Base-by-base conservation (phyloP, 2,113 vertebrate genomes). In the Scophthalmus maximus region DNA sequence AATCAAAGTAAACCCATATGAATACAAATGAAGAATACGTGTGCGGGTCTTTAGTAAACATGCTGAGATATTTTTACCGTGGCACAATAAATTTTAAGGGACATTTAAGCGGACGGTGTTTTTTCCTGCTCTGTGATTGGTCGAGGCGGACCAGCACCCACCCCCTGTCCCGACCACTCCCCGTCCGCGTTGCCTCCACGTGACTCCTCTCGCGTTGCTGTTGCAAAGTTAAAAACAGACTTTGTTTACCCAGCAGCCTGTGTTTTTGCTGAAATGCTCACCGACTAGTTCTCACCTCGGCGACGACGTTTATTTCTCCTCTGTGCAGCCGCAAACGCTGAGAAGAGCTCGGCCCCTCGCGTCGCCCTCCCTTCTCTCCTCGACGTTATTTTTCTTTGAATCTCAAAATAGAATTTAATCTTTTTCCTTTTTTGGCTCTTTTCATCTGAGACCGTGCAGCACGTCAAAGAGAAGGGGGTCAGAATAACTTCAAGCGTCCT, bases 141-240 rank as follows among this genome's bases (percentile, higher is more conserved):
- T 59, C 72, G 14, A 58, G 22, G 2, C 0, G 4, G 67, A 63
- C 78, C 59, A 83, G 77, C 78, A 73, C 92, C 90, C 87, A 85
- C 89, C 90, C 89, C 76, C 71, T 58, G 14, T 3, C 0, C 46
- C 59, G 46, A 82, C 91, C 91, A 92, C 64, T 92, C 86, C 79
- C 47, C 50, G 3, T 60, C 47, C 79, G 73, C 62, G 71, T 51
- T 86, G 71, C 7, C 9, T 9, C 70, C 93, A 91, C 86, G 90
- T 94, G 93, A 93, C 86, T 26, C 58, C 38, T 7, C 73, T 62
- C 36, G 11, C 23, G n/a, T 82, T 75, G 62, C 65, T 81, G 78
- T 22, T 67, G 83, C 86, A 87, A 94, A 94, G 93, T 94, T 94
- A 93, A 93, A 94, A 93, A 93, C 92, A 93, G 90, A 93, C 87